These are phyloP conservation scores for Pterobdella sp. DNA, from an alignment of 2,888 invertebrate genomes.

Conservation along the genomic window DNA sequence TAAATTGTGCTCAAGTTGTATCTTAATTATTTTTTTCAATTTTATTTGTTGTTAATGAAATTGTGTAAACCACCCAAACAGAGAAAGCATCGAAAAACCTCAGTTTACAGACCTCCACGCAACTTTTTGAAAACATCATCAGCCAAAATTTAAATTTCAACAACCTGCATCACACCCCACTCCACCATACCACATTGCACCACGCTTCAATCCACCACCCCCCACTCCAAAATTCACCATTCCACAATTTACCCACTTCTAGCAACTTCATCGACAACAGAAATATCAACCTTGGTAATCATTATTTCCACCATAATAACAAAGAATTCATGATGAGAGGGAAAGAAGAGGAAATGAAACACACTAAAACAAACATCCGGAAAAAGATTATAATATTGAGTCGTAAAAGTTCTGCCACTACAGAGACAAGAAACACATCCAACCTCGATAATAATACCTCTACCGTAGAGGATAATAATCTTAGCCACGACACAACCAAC, in stretches of 20 bases:
- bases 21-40: background rate
- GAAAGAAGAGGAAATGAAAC: too few species aligned
- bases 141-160: background rate
- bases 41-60: background rate
- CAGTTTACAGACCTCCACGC: background rate
- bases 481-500: too few species aligned
- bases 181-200: background rate
- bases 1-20: too few species aligned
- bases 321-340: background rate
- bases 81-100: background rate
- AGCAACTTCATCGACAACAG: background rate
- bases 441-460: too few species aligned
- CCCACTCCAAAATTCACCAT: background rate
- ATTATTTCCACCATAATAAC: background rate
- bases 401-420: background rate
- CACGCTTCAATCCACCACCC: background rate
- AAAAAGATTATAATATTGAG: constrained; percentile 7
- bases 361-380: background rate
- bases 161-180: too few species aligned
- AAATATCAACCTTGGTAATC: background rate
- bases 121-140: background rate
- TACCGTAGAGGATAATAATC: too few species aligned
- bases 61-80: background rate
- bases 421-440: too few species aligned
- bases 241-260: background rate